A percentile compares a stretch with the other conserved stretches of the same genome.
Conservation (phyloP, 2,888 invertebrate species). For the Toxonevra muliebris region DNA sequence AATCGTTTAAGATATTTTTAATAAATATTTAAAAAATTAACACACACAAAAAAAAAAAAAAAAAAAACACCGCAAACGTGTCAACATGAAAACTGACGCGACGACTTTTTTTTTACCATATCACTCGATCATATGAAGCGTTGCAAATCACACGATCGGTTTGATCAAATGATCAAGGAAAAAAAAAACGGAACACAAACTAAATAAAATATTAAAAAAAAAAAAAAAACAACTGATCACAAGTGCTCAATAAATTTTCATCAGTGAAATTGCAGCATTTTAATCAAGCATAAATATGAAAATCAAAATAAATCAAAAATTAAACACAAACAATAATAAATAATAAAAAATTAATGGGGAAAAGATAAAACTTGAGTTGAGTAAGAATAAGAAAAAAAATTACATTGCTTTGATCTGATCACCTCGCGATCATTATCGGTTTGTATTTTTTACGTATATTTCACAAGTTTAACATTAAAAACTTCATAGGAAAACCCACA, state of each 20-base stretch:
- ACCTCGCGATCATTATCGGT: too few relatives aligned
- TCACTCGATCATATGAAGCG: not conserved
- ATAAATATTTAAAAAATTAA: too few relatives aligned
- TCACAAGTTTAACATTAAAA: not conserved
- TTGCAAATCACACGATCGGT: slow-evolving; percentile 19
- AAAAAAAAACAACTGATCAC: slow-evolving; percentile 37
- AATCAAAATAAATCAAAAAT: slow-evolving; percentile 40
- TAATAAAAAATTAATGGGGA: not conserved
- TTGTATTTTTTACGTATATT: too few relatives aligned
- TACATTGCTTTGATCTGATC: not conserved
- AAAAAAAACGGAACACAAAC: slow-evolving; percentile 7
- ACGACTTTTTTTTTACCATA: not conserved
- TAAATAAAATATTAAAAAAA: not conserved
- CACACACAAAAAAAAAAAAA: too few relatives aligned
- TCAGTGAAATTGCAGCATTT: slow-evolving; percentile 28
- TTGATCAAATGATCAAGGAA: slow-evolving; percentile 15
- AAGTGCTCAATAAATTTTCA: slow-evolving; percentile 52
- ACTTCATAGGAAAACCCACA: not conserved
- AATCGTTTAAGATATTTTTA: too few relatives aligned
- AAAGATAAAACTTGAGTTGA: not conserved
- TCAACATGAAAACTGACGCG: not conserved
- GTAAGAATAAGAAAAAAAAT: slow-evolving; percentile 1
- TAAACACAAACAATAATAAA: slow-evolving; percentile 45
- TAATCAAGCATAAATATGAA: slow-evolving; percentile 8
- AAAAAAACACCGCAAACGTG: not conserved